Base-by-base conservation (phyloP, 2,888 invertebrate genomes). In the Odontocolon sp. region DNA sequence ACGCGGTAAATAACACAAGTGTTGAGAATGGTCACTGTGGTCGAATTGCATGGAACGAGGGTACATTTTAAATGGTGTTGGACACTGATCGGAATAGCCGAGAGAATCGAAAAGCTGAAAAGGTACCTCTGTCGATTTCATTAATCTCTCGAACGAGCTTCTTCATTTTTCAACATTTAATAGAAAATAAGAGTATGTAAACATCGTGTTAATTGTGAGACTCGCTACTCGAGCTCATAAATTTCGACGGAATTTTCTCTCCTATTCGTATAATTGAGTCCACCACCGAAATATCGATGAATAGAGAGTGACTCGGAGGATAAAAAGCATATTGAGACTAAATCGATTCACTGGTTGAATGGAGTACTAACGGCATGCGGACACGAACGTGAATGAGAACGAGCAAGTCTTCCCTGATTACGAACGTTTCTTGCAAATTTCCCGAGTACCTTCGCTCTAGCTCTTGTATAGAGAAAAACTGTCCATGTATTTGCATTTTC, bases 331-430 rank as follows among this genome's bases (percentile, higher is more conserved):
- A 59, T 59, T 59, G 59, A 52, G 52, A 59, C 33, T 47, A 42
- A 67, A 66, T 73, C 66, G 59, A 66, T 45, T 67, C 54, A 54
- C 57, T 67, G 61, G 61, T 67, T n/a, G 67, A 73, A 73, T 73
- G 59, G 67, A 61, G 38, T 52, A 36, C 45, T 61, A 54, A 61
- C 28, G 36, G 36, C 26, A 28, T 18, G 47, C 5, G 33, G 47
- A 45, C 8, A n/a, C 33, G 21, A 40, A 33, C 18, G 40, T 14
- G 18, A 59, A 36, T 31, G 50, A 71, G 36, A 36, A 26, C 56
- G 47, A 42, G 50, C 11, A 38, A 56, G 54, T 33, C 54, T 42
- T 67, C 56, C 33, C 63, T 74, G 68, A 74, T 74, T 68, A 56
- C 68, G 42, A 47, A 31, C 68, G 18, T 56, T 63, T 42, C 74